phyloP scores from a whole-genome alignment of 2,888 invertebrate genomes.

The Melanophora roralis region DNA sequence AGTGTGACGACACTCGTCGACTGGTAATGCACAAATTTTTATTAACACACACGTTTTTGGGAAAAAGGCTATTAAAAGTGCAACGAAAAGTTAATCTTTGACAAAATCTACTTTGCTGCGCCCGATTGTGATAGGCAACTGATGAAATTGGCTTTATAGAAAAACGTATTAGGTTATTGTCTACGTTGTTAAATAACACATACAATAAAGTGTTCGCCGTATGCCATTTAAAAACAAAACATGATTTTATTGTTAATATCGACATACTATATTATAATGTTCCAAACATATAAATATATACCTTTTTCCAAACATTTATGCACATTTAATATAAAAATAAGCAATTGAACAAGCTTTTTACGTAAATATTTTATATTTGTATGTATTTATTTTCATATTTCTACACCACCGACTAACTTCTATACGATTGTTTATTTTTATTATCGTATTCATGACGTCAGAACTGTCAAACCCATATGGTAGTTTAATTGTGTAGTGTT shows the following conservation, averaged over 20 bases:
- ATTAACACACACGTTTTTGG: not conserved
- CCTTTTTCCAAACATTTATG: slow-evolving; percentile 40
- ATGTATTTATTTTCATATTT: not conserved
- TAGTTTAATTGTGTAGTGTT: not conserved
- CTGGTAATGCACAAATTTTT: slow-evolving; percentile 1
- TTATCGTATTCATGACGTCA: slow-evolving; percentile 22
- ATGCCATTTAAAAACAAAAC: slow-evolving; percentile 13
- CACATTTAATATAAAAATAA: not conserved
- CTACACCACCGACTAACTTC: not conserved
- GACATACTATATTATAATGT: not conserved
- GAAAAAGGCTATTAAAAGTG: not conserved
- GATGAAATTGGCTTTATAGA: not conserved
- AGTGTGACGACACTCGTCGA: not conserved
- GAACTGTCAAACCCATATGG: slow-evolving; percentile 43
- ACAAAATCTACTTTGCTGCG: not conserved
- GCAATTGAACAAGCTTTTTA: not conserved
- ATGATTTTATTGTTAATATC: no score
- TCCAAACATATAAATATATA: not conserved
- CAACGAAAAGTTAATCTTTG: not conserved
- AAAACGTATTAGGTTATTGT: not conserved
- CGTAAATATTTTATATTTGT: not conserved
- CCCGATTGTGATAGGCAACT: not conserved
- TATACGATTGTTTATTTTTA: not conserved
- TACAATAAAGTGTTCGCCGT: slow-evolving; percentile 23
- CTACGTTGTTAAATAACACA: slow-evolving; percentile 22